phyloP scores from a whole-genome alignment of 2,888 invertebrate species.

The Standfussiana lucernea region DNA sequence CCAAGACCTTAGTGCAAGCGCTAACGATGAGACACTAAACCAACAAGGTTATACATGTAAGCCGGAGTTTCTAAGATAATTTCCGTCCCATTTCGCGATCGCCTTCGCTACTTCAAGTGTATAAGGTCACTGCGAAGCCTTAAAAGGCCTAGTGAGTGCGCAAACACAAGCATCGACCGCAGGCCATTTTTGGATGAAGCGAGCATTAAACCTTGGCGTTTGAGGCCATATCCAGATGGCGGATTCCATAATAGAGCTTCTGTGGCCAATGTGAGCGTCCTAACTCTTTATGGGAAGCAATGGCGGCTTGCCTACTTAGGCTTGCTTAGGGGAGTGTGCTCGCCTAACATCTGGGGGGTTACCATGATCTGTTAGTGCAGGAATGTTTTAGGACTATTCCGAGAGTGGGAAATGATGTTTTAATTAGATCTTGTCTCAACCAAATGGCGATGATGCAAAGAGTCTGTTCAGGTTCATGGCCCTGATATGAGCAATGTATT shows the following conservation, averaged over 20 bases:
- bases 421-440: too few species aligned
- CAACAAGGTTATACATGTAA: background rate
- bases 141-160: constrained; percentile 84
- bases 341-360: too few species aligned
- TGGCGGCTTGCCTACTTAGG: constrained; percentile 33
- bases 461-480: too few species aligned
- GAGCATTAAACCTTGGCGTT: constrained; percentile 77
- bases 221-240: constrained; percentile 71
- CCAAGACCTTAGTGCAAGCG: background rate
- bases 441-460: too few species aligned
- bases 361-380: too few species aligned
- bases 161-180: constrained; percentile 76
- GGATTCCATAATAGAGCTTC: constrained; percentile 68
- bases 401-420: too few species aligned
- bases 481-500: too few species aligned
- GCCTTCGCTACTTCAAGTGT: constrained; percentile 76
- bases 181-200: constrained; percentile 84
- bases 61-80: constrained; percentile 54
- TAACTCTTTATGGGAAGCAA: constrained; percentile 59
- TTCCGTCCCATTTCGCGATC: constrained; percentile 76
- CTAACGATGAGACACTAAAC: background rate
- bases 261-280: constrained; percentile 59
- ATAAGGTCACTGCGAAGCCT: constrained; percentile 83
- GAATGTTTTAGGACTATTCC: too few species aligned
- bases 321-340: constrained; percentile 1